A percentile compares a stretch with the other conserved stretches of the same genome.
phyloP scores from a whole-genome alignment of 2,113 vertebrate genomes.

The Paramisgurnus dabryanus region DNA sequence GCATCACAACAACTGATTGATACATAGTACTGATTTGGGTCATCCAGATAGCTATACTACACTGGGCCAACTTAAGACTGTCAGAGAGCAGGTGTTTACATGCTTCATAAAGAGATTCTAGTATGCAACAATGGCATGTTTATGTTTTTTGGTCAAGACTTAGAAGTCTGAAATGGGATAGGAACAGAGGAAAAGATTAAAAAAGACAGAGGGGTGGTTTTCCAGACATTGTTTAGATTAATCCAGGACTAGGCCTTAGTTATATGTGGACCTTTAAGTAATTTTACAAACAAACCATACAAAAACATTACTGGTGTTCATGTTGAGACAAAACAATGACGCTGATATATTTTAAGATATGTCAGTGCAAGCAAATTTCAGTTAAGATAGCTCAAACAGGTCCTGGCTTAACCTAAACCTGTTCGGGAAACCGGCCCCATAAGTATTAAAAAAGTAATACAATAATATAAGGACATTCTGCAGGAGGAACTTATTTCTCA shows the following conservation, averaged over 20 bases:
- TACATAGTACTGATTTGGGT: conserved; percentile 18
- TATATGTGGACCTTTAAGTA: no score
- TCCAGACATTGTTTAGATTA: no score
- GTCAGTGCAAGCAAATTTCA: no score
- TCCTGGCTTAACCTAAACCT: no score
- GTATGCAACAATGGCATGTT: neutral
- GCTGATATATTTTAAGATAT: no score
- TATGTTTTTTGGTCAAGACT: conserved; percentile 5
- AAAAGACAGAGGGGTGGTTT: neutral
- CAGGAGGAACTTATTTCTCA: conserved; percentile 4
- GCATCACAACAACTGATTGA: conserved; percentile 26
- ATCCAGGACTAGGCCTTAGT: no score
- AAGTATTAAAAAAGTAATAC: neutral
- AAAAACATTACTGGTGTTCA: no score
- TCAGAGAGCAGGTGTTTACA: neutral
- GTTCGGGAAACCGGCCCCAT: no score
- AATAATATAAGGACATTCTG: neutral
- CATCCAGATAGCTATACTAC: neutral
- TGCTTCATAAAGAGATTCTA: neutral
- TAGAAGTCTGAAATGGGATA: neutral
- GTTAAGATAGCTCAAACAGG: no score
- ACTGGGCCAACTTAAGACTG: neutral
- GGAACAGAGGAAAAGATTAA: neutral
- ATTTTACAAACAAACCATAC: no score
- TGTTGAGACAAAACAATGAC: no score